A percentile compares a stretch with the other conserved stretches of the same genome.
phyloP scores from a whole-genome alignment of 1,140 invertebrate species.

The Leucophenga varia region DNA sequence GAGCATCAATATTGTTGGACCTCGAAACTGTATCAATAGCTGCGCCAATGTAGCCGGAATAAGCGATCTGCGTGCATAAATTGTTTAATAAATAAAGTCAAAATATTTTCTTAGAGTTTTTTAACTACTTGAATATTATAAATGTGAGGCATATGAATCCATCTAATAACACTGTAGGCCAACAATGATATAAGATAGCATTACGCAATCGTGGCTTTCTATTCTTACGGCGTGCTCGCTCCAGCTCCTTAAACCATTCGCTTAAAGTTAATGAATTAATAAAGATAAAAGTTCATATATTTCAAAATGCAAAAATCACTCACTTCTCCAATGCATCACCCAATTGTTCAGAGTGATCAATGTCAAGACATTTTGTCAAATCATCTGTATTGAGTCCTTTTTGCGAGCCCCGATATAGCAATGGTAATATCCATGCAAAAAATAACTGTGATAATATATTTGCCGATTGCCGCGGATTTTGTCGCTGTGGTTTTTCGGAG shows the following conservation, averaged over 20 bases:
- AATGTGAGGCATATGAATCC: slow-evolving; percentile 56
- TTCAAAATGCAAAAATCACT: slow-evolving; percentile 14
- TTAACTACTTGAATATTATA: slow-evolving; percentile 58
- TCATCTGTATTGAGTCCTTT: slow-evolving; percentile 48
- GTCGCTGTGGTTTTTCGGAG: slow-evolving; percentile 40
- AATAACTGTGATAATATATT: slow-evolving; percentile 52
- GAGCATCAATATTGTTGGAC: too few species aligned
- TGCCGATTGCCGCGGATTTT: slow-evolving; percentile 47
- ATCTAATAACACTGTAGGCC: slow-evolving; percentile 53
- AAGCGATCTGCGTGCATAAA: too few species aligned
- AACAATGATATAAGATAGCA: slow-evolving; percentile 57
- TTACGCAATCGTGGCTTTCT: slow-evolving; percentile 55
- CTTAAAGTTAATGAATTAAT: slow-evolving; percentile 34
- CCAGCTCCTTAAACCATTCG: slow-evolving; percentile 60
- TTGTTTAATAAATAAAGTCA: too few species aligned
- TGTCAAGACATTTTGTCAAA: slow-evolving; percentile 44
- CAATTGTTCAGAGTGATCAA: slow-evolving; percentile 48
- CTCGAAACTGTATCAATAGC: slow-evolving; percentile 52
- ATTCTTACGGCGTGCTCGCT: slow-evolving; percentile 38
- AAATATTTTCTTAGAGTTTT: too few species aligned
- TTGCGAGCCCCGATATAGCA: slow-evolving; percentile 43
- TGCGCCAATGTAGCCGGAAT: slow-evolving; percentile 58
- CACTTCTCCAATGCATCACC: slow-evolving; percentile 55
- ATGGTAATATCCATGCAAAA: slow-evolving; percentile 53
- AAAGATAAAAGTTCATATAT: background rate